Conservation (phyloP, 2,113 vertebrate genomes). For the Aplodontia rufa region DNA sequence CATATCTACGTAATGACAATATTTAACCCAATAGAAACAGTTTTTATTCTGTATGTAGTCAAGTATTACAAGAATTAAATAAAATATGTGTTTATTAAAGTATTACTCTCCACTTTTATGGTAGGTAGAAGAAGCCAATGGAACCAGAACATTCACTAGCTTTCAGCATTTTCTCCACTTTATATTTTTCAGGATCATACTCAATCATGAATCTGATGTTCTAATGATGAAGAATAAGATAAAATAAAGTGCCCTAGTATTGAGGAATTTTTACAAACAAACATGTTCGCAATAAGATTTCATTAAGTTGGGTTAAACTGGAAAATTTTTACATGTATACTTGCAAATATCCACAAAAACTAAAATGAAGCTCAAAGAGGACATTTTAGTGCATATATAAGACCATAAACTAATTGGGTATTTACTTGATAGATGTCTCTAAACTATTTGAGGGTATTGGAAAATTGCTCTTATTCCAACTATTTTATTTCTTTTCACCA, state of each 20-base stretch:
- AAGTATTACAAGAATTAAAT: conserved; percentile 16
- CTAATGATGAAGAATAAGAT: conserved; percentile 30
- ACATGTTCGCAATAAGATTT: background rate
- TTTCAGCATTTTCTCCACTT: conserved; percentile 33
- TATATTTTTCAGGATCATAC: conserved; percentile 32
- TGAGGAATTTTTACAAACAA: background rate
- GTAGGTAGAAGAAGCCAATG: background rate
- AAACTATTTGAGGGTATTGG: conserved; percentile 22
- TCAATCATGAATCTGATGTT: conserved; percentile 32
- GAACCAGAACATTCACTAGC: background rate
- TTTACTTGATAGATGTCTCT: conserved; percentile 41
- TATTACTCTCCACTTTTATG: background rate
- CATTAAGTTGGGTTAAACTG: conserved; percentile 39
- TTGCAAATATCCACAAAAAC: conserved; percentile 12
- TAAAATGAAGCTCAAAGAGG: conserved; percentile 38
- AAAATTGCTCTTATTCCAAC: conserved; percentile 25
- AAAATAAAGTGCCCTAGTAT: background rate
- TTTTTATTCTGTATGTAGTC: background rate
- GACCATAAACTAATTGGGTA: conserved; percentile 41
- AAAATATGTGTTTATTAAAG: conserved; percentile 4
- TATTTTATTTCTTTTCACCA: conserved; percentile 18
- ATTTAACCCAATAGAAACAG: background rate
- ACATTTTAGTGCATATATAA: conserved; percentile 42
- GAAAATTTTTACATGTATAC: background rate
- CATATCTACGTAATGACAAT: background rate